These are phyloP conservation scores for Osmerus eperlanus DNA, from an alignment of 2,113 vertebrate species.

Conservation along the genomic window DNA sequence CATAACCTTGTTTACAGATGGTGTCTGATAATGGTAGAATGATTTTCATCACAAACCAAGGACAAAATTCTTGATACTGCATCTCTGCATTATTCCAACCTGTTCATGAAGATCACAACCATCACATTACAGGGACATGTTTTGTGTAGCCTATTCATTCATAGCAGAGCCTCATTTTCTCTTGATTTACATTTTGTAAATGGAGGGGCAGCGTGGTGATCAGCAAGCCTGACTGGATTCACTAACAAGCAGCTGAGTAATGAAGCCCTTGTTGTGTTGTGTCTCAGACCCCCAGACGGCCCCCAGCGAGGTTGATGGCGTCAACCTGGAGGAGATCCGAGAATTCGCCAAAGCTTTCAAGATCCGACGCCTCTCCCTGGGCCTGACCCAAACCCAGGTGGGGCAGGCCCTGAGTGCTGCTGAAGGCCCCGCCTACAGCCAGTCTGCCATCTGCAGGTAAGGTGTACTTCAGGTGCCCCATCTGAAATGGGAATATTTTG, in stretches of 20 bases:
- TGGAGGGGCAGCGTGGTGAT: no score
- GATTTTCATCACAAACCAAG: neutral
- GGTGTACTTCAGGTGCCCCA: slow-evolving; percentile 23
- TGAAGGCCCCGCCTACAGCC: slow-evolving; percentile 98
- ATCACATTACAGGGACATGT: no score
- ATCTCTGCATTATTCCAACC: no score
- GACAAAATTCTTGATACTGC: neutral
- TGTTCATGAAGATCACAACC: no score
- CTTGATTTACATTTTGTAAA: no score
- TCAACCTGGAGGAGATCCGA: slow-evolving; percentile 98
- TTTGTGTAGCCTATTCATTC: no score
- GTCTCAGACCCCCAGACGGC: slow-evolving; percentile 92
- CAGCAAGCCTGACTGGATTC: neutral
- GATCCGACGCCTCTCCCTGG: slow-evolving; percentile 98
- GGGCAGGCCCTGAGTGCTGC: slow-evolving; percentile 98
- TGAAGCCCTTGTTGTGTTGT: slow-evolving; percentile 26
- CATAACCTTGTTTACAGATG: neutral
- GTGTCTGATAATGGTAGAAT: neutral
- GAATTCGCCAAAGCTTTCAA: slow-evolving; percentile 99
- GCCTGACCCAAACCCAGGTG: slow-evolving; percentile 99
- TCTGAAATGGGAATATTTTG: neutral
- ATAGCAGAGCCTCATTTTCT: no score
- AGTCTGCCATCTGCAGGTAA: slow-evolving; percentile 99
- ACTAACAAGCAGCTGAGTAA: neutral
- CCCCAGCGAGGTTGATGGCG: slow-evolving; percentile 95